Evolutionary conservation across 2,888 invertebrate genomes (phyloP), one percentile per base, ranked within the genome.

Genomic region (Drosophila nr. perissopoda): DNA sequence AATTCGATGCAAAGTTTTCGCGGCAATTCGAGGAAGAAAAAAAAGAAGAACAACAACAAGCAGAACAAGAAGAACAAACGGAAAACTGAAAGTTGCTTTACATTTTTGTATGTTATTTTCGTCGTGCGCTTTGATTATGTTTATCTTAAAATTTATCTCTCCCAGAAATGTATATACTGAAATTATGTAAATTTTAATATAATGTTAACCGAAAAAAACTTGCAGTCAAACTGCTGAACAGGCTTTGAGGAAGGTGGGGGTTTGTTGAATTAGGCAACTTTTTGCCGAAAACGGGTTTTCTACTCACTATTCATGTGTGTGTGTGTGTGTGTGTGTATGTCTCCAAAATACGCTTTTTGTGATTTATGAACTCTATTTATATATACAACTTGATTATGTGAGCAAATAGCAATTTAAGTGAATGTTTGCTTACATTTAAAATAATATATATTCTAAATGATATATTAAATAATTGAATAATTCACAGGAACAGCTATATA

Each of bases 101-200:
- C 69, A 86, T 81, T 88, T 74, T 71, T 71, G 57, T 73, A 70
- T 85, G 83, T 88, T 83, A 74, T 83, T 77, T 80, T 83, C 70
- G 66, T 65, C 61, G 49, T 65, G 80, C 68, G 69, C 81, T 81
- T 76, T 87, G 83, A 84, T 83, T 83, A 77, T 89, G 86, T 87
- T 89, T 89, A 84, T 88, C 87, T 80, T 79, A 74, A 70, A 74
- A 79, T 79, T 81, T 81, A 81, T 81, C n/a, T 31, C 46, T 29
- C 51, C 59, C 71, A 58, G 46, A 51, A 60, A 70, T 21, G 42
- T 38, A 40, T 51, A 53, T 78, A 78, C 74, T 75, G 74, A 89
- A 83, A 86, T 87, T 87, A 89, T 86, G 84, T 78, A 89, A 86
- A 86, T 86, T 80, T 88, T 72, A 77, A 86, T 86, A 85, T 88